These are phyloP conservation scores for Oscheius onirici DNA, from an alignment of 2,888 invertebrate genomes.

Conservation along the genomic window DNA sequence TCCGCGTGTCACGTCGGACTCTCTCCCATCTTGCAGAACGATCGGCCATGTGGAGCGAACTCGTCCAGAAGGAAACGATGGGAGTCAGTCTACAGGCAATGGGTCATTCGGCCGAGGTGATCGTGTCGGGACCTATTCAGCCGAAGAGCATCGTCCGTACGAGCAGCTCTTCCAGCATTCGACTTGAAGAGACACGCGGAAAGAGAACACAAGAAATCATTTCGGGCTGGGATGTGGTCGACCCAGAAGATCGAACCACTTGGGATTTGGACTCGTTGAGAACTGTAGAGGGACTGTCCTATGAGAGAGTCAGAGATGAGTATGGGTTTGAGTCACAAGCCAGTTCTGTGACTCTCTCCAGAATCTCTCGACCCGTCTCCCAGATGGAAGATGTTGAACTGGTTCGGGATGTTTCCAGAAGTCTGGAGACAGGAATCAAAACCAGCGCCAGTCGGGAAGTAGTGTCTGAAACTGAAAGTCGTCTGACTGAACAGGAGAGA, in stretches of 20 bases:
- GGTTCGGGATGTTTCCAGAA: background rate
- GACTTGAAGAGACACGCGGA: background rate
- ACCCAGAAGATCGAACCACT: background rate
- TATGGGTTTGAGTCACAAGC: too few species aligned
- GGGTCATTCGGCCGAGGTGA: conserved; percentile 11
- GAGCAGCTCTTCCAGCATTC: conserved; percentile 3
- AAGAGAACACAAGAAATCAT: background rate
- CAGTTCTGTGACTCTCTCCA: background rate
- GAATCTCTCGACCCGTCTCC: background rate
- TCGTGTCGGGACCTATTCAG: conserved; percentile 9
- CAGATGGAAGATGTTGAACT: conserved; percentile 1
- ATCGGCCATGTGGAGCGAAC: conserved; percentile 5
- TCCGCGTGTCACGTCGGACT: background rate
- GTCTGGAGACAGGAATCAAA: background rate
- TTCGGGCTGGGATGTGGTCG: conserved; percentile 14
- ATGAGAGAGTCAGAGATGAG: too few species aligned
- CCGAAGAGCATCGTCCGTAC: background rate
- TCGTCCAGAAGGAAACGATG: conserved; percentile 1
- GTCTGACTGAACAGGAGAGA: background rate
- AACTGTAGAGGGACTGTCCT: too few species aligned
- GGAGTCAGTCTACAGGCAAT: conserved; percentile 4
- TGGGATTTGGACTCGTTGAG: conserved; percentile 7
- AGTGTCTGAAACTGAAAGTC: background rate
- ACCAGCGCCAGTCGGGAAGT: background rate
- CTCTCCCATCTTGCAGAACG: conserved; percentile 6